phyloP scores from a whole-genome alignment of 2,888 invertebrate species.

The Himalopsyche japonica region DNA sequence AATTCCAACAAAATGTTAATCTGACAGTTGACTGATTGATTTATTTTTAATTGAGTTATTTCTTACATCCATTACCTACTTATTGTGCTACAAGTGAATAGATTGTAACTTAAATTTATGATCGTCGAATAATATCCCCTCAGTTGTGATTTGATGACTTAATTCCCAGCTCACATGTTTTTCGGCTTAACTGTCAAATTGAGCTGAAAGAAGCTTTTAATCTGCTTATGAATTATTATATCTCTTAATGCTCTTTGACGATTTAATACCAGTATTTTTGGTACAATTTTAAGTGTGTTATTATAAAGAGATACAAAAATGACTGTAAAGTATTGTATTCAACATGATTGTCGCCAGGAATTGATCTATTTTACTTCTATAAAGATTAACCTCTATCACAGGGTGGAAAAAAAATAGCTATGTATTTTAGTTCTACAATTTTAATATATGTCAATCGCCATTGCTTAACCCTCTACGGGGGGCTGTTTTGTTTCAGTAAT shows the following conservation, averaged over 20 bases:
- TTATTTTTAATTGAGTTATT: not conserved
- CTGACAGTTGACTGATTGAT: not conserved
- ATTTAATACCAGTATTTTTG: not conserved
- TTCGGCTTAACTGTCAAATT: constrained; percentile 16
- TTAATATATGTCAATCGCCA: no score
- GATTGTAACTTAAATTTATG: not conserved
- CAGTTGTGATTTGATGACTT: constrained; percentile 18
- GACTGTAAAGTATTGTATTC: no score
- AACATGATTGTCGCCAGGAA: no score
- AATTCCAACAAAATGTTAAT: not conserved
- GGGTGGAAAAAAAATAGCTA: no score
- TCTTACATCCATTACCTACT: not conserved
- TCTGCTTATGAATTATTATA: constrained; percentile 17
- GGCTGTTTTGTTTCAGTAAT: no score
- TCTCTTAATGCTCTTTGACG: not conserved
- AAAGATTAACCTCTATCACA: no score
- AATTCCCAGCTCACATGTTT: constrained; percentile 29
- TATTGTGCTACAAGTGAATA: not conserved
- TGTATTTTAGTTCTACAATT: no score
- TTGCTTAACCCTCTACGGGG: no score
- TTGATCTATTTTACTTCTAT: no score
- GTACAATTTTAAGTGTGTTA: not conserved
- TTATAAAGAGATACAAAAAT: no score
- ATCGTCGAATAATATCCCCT: not conserved
- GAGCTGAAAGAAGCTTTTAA: constrained; percentile 12